Evolutionary conservation across 2,113 vertebrate genomes (phyloP).

Genomic region (Caretta caretta): DNA sequence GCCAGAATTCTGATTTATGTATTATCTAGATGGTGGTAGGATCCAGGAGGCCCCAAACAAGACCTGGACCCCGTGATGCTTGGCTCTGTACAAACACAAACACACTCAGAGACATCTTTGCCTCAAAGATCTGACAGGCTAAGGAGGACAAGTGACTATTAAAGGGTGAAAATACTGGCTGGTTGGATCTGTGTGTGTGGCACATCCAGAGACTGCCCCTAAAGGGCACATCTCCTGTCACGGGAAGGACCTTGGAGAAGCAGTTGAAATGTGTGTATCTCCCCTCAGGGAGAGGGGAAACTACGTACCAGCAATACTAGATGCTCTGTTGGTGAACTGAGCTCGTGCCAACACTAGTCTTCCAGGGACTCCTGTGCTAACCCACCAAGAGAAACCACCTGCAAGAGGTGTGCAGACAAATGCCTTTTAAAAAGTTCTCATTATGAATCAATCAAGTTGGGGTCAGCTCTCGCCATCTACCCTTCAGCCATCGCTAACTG

Average conservation of each 20-base stretch:
- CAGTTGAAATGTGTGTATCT: accelerated
- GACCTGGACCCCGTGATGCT: not conserved
- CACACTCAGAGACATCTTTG: not conserved
- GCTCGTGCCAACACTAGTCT: not conserved
- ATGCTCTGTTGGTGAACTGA: not conserved
- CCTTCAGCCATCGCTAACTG: not conserved
- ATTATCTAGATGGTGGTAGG: not conserved
- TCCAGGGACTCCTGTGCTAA: not conserved
- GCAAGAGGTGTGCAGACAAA: no score
- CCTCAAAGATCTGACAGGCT: not conserved
- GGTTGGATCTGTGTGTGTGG: not conserved
- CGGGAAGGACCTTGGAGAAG: not conserved
- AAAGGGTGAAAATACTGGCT: not conserved
- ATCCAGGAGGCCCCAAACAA: not conserved
- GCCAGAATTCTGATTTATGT: not conserved
- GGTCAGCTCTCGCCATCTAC: not conserved
- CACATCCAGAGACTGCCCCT: not conserved
- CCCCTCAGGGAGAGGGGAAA: not conserved
- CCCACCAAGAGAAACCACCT: no score
- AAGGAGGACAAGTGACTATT: not conserved
- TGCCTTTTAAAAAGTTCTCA: no score
- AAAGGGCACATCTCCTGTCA: not conserved
- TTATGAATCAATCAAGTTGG: no score
- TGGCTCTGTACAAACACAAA: not conserved
- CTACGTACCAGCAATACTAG: not conserved